A percentile compares a stretch with the other conserved stretches of the same genome.
These are phyloP conservation scores for Thamnophis sirtalis DNA, from an alignment of 2,113 vertebrate species.

Conservation along the genomic window DNA sequence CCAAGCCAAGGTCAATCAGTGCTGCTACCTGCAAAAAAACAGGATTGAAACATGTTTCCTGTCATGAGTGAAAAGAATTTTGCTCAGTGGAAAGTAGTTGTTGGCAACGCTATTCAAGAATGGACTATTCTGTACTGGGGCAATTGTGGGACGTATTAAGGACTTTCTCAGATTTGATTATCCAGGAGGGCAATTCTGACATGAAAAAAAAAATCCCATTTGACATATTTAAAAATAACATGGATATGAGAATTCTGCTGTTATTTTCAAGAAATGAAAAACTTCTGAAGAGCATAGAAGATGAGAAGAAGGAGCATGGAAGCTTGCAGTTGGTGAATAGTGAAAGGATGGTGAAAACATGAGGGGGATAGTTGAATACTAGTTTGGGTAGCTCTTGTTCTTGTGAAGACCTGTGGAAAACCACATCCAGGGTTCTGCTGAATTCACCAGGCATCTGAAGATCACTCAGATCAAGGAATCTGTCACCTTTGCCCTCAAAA, in stretches of 20 bases:
- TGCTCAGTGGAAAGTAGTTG: not conserved
- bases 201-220: not conserved
- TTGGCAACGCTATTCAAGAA: not conserved
- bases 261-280: not conserved
- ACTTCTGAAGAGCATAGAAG: not conserved
- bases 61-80: not conserved
- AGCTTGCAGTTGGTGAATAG: not conserved
- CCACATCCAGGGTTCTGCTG: not conserved
- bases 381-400: not conserved
- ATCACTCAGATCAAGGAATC: slow-evolving; percentile 55
- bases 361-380: not conserved
- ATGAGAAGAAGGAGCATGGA: not conserved
- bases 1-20: not conserved
- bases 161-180: not conserved
- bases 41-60: not conserved
- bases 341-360: not conserved
- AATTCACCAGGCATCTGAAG: slow-evolving; percentile 24
- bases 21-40: not conserved
- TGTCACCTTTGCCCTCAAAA: slow-evolving; percentile 48
- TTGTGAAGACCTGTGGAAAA: not conserved
- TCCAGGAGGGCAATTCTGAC: not conserved
- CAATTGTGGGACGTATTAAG: not conserved
- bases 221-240: no score
- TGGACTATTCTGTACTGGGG: not conserved
- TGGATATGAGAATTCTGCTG: not conserved